Base-by-base conservation (phyloP, 2,113 vertebrate species). In the Tenebrosternarchus preto region DNA sequence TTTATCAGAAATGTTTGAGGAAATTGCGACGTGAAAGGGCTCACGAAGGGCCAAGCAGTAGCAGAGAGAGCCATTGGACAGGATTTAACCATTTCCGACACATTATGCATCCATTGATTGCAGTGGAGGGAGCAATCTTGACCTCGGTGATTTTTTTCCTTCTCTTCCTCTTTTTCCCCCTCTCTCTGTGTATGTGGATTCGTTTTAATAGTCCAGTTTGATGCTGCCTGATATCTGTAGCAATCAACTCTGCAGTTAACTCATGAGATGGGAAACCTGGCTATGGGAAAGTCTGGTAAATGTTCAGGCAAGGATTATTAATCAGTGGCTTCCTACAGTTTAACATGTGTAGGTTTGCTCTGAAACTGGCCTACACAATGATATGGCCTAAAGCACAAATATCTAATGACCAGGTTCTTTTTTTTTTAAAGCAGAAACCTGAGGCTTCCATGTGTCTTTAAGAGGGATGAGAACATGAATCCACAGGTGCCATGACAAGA, bases 21-120 rank as follows among this genome's bases (percentile, higher is more conserved):
- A 89, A 88, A 87, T 91, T 85, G 89, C 81, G 20, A 71, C 85
- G 85, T 80, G 24, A 70, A 61, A 61, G 67, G 74, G 83, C 84
- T 88, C 85, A 81, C 70, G 63, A 67, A 43, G 33, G 80, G 78
- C 70, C 76, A 84, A 83, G 77, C 66, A 86, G 84, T 64, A 82
- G 83, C 82, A 27, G 85, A 80, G 77, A 81, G 20, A 72, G 69
- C 82, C 77, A 87, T 80, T 80, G 82, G 63, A 88, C 78, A 75
- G 59, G 75, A 81, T 50, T 80, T 83, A 85, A 81, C 75, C 0
- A 39, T 76, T 60, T 78, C 3, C 4, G 68, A 63, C 39, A 53
- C 55, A 84, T 85, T 87, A 82, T 78, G 86, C 36, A 77, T n/a
- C 50, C n/a, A 20, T 33, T 83, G 74, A 89, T 85, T 83, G 57